A percentile compares a stretch with the other conserved stretches of the same genome.
phyloP scores from a whole-genome alignment of 2,888 invertebrate genomes.

The Phasia obesa region DNA sequence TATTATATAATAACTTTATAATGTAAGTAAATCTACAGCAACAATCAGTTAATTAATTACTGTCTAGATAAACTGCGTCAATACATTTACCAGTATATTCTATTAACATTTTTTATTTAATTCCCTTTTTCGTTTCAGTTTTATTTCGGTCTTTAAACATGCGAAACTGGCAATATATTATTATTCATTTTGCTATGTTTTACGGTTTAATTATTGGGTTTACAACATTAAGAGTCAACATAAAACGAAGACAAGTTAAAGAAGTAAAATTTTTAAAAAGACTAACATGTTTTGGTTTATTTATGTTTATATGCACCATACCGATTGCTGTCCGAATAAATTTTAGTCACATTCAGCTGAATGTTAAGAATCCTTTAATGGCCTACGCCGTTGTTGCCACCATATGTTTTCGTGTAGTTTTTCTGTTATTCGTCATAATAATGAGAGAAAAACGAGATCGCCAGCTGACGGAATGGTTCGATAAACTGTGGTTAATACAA shows the following conservation, averaged over 20 bases:
- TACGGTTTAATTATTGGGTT: constrained; percentile 20
- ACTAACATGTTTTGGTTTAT: not conserved
- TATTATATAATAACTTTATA: too few species aligned
- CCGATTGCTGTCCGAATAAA: constrained; percentile 17
- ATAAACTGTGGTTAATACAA: constrained; percentile 39
- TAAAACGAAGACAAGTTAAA: constrained; percentile 14
- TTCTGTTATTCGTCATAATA: not conserved
- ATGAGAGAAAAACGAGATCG: constrained; percentile 25
- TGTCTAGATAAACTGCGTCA: too few species aligned
- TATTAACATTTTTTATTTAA: too few species aligned
- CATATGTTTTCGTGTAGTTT: constrained; percentile 11
- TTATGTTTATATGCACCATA: not conserved
- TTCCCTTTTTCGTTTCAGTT: constrained; percentile 12
- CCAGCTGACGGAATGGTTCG: constrained; percentile 21
- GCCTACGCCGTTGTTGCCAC: constrained; percentile 29
- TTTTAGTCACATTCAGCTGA: constrained; percentile 24
- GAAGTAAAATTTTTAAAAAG: constrained; percentile 18
- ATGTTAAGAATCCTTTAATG: constrained; percentile 50
- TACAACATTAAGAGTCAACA: constrained; percentile 20
- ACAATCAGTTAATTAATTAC: too few species aligned
- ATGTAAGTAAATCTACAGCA: too few species aligned
- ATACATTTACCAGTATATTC: too few species aligned
- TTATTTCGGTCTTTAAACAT: constrained; percentile 18
- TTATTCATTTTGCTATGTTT: constrained; percentile 8
- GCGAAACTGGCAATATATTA: constrained; percentile 18